Evolutionary conservation across 2,888 invertebrate genomes (phyloP).

Genomic region (Polyommatus icarus): DNA sequence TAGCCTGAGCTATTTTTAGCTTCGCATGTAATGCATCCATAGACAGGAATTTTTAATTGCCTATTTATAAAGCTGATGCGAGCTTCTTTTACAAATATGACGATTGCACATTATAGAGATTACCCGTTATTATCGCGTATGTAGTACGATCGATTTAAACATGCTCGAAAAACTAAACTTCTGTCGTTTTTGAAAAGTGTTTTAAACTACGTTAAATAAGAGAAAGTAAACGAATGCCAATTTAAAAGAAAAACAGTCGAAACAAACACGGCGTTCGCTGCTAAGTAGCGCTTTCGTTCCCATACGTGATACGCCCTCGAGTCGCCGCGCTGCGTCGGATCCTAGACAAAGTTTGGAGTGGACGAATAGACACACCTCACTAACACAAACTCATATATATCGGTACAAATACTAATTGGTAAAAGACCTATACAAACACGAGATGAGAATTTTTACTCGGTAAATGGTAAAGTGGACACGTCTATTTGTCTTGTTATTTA

Average conservation of each 20-base stretch:
- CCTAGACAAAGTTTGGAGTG: constrained; percentile 59
- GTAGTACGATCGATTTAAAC: background rate
- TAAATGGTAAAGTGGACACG: constrained; percentile 78
- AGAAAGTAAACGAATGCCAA: constrained; percentile 44
- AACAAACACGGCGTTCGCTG: constrained; percentile 62
- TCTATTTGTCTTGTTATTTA: constrained; percentile 77
- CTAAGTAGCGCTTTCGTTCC: constrained; percentile 57
- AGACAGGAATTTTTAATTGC: constrained; percentile 14
- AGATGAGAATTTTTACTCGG: constrained; percentile 76
- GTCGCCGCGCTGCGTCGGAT: constrained; percentile 53
- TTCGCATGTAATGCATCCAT: constrained; percentile 11
- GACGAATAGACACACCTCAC: constrained; percentile 61
- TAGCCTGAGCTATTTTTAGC: constrained; percentile 30
- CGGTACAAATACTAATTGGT: constrained; percentile 79
- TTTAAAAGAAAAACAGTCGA: constrained; percentile 52
- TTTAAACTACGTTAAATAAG: background rate
- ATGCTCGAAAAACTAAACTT: background rate
- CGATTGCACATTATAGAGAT: background rate
- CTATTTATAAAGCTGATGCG: background rate
- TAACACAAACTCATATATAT: constrained; percentile 64
- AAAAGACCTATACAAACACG: constrained; percentile 78
- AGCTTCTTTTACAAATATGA: background rate
- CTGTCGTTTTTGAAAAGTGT: background rate
- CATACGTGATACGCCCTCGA: constrained; percentile 50
- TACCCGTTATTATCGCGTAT: background rate